A percentile compares a stretch with the other conserved stretches of the same genome.
phyloP scores from a whole-genome alignment of 2,888 invertebrate genomes.

The Ommatoiulus sabulosus region DNA sequence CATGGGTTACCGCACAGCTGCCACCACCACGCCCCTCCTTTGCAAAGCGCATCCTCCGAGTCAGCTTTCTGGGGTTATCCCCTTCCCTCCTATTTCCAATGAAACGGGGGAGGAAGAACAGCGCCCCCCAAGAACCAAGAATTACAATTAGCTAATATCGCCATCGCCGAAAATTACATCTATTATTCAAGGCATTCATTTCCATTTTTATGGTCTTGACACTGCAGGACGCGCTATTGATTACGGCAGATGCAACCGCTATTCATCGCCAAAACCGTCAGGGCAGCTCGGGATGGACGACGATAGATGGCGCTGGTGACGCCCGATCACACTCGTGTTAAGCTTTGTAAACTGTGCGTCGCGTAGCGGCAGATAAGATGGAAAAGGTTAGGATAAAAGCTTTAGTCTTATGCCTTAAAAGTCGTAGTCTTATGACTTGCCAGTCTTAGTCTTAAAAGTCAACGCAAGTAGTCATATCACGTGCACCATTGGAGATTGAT shows the following conservation, averaged over 20 bases:
- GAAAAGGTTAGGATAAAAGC: too few relatives aligned
- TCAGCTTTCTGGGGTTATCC: background rate
- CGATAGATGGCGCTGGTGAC: background rate
- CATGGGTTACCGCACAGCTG: constrained; percentile 53
- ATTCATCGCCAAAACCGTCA: constrained; percentile 19
- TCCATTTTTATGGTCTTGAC: constrained; percentile 47
- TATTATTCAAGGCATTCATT: constrained; percentile 48
- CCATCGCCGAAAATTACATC: constrained; percentile 47
- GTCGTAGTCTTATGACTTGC: too few relatives aligned
- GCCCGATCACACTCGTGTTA: too few relatives aligned
- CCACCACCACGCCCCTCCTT: constrained; percentile 51
- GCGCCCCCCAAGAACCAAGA: constrained; percentile 29
- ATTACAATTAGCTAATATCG: constrained; percentile 47
- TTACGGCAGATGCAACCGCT: constrained; percentile 15
- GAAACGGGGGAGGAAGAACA: background rate
- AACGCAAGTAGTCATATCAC: too few relatives aligned
- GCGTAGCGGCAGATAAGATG: background rate
- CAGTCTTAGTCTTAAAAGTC: too few relatives aligned
- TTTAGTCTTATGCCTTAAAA: too few relatives aligned
- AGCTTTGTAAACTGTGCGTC: too few relatives aligned
- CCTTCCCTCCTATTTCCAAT: background rate
- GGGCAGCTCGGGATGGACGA: background rate
- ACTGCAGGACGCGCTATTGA: constrained; percentile 48
- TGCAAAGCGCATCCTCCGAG: constrained; percentile 41
- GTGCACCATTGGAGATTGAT: too few relatives aligned